Base-by-base conservation (phyloP, 2,113 vertebrate species). In the Madoqua kirkii region DNA sequence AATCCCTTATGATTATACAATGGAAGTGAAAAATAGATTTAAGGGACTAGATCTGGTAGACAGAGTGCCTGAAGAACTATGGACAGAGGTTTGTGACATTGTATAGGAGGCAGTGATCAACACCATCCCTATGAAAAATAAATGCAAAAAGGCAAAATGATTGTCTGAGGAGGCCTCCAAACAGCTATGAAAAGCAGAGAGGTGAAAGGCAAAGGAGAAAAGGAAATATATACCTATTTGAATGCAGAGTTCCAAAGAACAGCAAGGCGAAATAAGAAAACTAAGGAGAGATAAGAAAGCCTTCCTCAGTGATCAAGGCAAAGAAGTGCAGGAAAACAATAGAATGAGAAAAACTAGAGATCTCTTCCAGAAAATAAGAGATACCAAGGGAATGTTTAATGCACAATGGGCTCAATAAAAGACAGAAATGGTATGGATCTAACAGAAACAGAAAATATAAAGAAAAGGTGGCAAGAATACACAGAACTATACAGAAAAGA, bases 71-170 rank as follows among this genome's bases (percentile, higher is more conserved):
- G n/a, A 71, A 21, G 16, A 67, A 71, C n/a, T 36, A 36, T 71
- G 33, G 4, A 36, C 64, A 36, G n/a, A 71, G 64, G 17, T 71
- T 36, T 1, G 0, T 36, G n/a, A 71, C n/a, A 71, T 71, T 21
- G 8, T 71, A 36, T 21, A 71, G 17, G 9, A 71, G n/a, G n/a
- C 17, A 71, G 8, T 71, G n/a, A 71, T 71, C n/a, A 71, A 36
- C 17, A 67, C 16, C 64, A 10, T 67, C 8, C 4, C 8, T n/a
- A 10, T 36, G 62, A n/a, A n/a, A 67, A 67, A 36, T 33, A 67
- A 19, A 67, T 36, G 17, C 0, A 5, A 36, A 71, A 21, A 36
- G 8, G 8, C 17, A 36, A 71, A 36, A 11, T 71, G 17, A 1
- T 11, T 71, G 64, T 21, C 64, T 71, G 8, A 71, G 9, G 64